Evolutionary conservation across 1,140 invertebrate species (phyloP), one percentile per base, ranked within the genome.

Genomic region (Lethrus apterus): DNA sequence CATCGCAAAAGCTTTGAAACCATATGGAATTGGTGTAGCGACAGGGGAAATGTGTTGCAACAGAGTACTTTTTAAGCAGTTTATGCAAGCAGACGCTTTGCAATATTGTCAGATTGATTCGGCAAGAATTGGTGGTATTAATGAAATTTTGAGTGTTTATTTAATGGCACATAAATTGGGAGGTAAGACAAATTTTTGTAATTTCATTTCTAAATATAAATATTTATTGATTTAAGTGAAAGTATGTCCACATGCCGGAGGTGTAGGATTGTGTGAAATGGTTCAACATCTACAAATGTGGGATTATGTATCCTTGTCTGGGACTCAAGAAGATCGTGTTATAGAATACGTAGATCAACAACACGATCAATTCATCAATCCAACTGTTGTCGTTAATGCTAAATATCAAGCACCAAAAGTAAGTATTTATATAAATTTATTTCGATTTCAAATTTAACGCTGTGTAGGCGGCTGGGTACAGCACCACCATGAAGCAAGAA

Each of bases 1-100:
- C 18, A 92, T 94, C 46, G 69, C 75, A 0, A 62, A 75, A 46
- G 74, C 71, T 55, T 74, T 73, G 63, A 78, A 78, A 55, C 80
- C 83, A 0, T 68, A 79, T 9, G 80, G 80, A 14, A 89, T 94
- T 33, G 84, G 81, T 2, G 87, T 94, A 10, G 92, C 92, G 0
- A 90, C 86, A 2, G 92, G 91, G 8, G 92, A 95, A 70, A 86
- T 89, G 79, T 93, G 89, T 62, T 84, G 84, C 3, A 95, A 94
- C 69, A 70, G 90, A 47, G 80, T 94, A 0, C 84, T 94, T 68
- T 95, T 95, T 71, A 95, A 94, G 62, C 91, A 94, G 71, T 82
- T 94, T 49, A 62, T 95, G 8, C 83, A 89, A 66, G 71, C 79
- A 1, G 74, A 76, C 11, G 89, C 82, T 1, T 75, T 94, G 57